Evolutionary conservation across 2,888 invertebrate genomes (phyloP), one percentile per base, ranked within the genome.

Genomic region (Platycheirus albimanus): DNA sequence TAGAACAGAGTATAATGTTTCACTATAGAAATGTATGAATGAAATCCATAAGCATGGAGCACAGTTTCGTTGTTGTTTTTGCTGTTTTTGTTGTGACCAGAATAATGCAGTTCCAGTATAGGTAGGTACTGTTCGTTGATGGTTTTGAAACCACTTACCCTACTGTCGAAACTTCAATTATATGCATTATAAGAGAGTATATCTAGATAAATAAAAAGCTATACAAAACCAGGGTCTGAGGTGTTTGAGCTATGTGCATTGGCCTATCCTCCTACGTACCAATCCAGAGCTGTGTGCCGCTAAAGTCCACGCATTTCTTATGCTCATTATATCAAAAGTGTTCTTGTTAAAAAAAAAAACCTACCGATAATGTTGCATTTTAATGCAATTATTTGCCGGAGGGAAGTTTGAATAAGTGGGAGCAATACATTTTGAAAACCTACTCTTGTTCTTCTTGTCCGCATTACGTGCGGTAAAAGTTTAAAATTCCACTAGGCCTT

Each of bases 231-330:
- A 51, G n/a, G n/a, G n/a, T 52, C 15, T 38, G n/a, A n/a, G 33
- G 33, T 63, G 30, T 36, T 63, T 52, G 13, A 54, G 17, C 10
- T 38, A 38, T 45, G 17, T 72, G 54, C 13, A 49, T n/a, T 56
- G 11, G 11, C 66, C 74, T n/a, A n/a, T 30, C 74, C 66, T 30
- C 74, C 66, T 56, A 74, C 66, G 56, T 58, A 69, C 63, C 19
- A 28, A 64, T 64, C 28, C 13, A 24, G n/a, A n/a, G 19, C 17
- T 41, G 11, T 43, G 36, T 36, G n/a, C 70, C 5, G 15, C 8
- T 30, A 49, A 30, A 66, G 66, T 41, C 41, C 66, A 58, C 74
- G 66, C 66, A 66, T 66, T 66, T 66, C 3, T 20, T 19, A 13
- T 13, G 5, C 13, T 72, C 17, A 72, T 58, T 58, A 43, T 49